Evolutionary conservation across 2,888 invertebrate genomes (phyloP).

Genomic region (Teinopalpus imperialis): DNA sequence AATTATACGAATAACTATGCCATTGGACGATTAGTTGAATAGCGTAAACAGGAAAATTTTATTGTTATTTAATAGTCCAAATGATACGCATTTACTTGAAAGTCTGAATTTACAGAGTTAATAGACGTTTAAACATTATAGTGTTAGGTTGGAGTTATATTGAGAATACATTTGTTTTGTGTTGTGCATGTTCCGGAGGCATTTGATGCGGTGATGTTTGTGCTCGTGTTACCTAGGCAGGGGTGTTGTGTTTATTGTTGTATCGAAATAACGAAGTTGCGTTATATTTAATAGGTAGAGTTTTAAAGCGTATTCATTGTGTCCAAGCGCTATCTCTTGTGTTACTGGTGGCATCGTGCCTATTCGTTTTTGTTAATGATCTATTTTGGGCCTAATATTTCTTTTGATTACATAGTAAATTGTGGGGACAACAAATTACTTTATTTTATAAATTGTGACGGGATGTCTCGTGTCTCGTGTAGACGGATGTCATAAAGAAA

Average conservation of each 20-base stretch:
- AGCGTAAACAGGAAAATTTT: not conserved
- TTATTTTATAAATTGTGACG: too few relatives aligned
- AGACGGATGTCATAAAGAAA: not conserved
- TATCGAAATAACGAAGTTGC: not conserved
- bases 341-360: constrained; percentile 20
- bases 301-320: constrained; percentile 5
- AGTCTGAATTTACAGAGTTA: constrained; percentile 53
- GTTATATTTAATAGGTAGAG: constrained; percentile 10
- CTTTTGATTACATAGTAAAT: constrained; percentile 1
- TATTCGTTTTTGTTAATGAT: constrained; percentile 2
- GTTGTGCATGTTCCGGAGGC: constrained; percentile 11
- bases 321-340: constrained; percentile 3
- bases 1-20: not conserved
- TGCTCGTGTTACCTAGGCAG: not conserved
- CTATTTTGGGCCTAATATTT: constrained; percentile 18
- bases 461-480: too few relatives aligned
- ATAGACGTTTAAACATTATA: constrained; percentile 40
- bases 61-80: constrained; percentile 33
- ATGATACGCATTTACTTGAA: constrained; percentile 42
- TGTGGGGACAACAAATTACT: too few relatives aligned
- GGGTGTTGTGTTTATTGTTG: constrained; percentile 10
- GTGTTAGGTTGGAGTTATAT: constrained; percentile 35
- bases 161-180: constrained; percentile 15
- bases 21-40: not conserved
- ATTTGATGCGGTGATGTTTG: constrained; percentile 6